Conservation (phyloP, 2,113 vertebrate genomes). For the Shinisaurus crocodilurus region DNA sequence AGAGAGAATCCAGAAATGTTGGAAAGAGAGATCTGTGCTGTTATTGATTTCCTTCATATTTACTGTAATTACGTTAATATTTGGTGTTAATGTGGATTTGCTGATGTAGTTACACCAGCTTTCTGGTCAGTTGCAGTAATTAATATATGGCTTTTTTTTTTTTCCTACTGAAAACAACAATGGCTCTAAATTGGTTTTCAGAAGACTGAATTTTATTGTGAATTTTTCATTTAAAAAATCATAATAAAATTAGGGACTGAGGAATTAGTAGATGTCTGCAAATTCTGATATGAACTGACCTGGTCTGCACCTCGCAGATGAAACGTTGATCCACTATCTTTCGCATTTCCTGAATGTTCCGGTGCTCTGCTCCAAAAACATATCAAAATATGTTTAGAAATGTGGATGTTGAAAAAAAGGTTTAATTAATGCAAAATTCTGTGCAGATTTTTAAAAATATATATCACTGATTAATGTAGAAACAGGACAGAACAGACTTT, state of each 20-base stretch:
- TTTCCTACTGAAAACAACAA: background rate
- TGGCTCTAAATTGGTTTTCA: background rate
- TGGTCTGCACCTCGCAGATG: too few relatives aligned
- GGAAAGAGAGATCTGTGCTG: background rate
- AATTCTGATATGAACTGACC: background rate
- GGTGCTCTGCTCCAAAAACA: background rate
- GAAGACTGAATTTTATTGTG: background rate
- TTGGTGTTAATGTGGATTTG: background rate
- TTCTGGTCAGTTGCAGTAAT: background rate
- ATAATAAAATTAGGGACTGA: background rate
- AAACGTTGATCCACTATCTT: background rate
- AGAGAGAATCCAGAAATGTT: background rate
- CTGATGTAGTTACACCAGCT: background rate
- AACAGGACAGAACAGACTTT: background rate
- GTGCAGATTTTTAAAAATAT: background rate
- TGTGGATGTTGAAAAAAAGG: background rate
- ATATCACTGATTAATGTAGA: background rate
- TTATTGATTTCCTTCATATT: background rate
- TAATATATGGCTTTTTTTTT: background rate
- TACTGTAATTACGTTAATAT: background rate
- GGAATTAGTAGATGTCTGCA: background rate
- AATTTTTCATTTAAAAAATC: too few relatives aligned
- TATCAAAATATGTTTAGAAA: background rate
- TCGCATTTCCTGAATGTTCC: too few relatives aligned
- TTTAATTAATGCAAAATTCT: background rate